Evolutionary conservation across 2,888 invertebrate species (phyloP).

Genomic region (Pyrrhosoma nymphula): DNA sequence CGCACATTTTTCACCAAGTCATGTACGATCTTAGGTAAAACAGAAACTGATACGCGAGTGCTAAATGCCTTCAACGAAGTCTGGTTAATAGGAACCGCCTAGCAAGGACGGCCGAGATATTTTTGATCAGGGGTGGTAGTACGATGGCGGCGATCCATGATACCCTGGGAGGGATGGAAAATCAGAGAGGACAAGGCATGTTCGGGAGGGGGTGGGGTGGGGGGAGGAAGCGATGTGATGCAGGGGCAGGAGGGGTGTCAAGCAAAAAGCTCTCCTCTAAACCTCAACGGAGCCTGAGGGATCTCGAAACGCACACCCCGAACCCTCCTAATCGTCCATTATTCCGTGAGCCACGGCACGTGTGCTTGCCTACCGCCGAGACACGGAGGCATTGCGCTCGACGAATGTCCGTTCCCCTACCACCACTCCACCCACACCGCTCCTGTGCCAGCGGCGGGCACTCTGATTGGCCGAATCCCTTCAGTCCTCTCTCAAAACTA

Average conservation of each 20-base stretch:
- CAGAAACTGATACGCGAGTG: no score
- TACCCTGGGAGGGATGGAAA: neutral
- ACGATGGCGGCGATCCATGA: neutral
- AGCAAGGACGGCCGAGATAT: neutral
- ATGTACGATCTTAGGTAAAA: no score
- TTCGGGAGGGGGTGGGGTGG: no score
- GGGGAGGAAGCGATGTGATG: no score
- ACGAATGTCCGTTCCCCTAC: constrained; percentile 38
- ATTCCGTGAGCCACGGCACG: constrained; percentile 46
- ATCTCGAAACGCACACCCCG: neutral
- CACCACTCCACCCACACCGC: constrained; percentile 37
- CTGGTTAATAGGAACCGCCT: neutral
- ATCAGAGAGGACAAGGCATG: neutral
- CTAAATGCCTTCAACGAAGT: no score
- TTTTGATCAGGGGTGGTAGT: neutral
- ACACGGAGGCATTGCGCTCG: constrained; percentile 55
- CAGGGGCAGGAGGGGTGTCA: neutral
- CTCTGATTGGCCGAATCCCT: constrained; percentile 57
- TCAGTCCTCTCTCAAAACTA: neutral
- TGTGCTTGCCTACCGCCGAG: neutral
- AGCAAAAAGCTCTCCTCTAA: neutral
- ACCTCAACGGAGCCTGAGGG: constrained; percentile 16
- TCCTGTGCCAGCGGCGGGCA: constrained; percentile 25
- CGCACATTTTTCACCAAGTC: no score
- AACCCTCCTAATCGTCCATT: constrained; percentile 44